phyloP scores from a whole-genome alignment of 2,797 vertebrate genomes.

The Avahi laniger region DNA sequence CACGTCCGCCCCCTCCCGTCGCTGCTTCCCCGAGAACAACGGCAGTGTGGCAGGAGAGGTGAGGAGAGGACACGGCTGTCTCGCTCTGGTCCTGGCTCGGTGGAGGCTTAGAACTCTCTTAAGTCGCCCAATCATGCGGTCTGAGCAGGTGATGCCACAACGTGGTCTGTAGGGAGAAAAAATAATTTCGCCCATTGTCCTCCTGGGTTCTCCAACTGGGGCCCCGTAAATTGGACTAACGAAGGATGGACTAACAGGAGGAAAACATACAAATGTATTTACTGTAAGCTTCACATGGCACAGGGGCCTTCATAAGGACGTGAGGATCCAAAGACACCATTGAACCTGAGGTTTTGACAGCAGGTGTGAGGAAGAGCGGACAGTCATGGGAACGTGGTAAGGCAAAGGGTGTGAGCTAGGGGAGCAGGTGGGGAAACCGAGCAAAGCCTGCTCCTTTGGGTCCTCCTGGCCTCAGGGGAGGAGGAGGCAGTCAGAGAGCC shows the following conservation, averaged over 20 bases:
- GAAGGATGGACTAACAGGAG: not conserved
- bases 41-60: not conserved
- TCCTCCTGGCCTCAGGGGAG: not conserved
- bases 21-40: not conserved
- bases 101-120: no score
- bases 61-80: fast-evolving
- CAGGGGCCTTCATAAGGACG: not conserved
- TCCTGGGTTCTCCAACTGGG: not conserved
- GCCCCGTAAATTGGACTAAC: not conserved
- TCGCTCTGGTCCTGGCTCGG: not conserved
- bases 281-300: not conserved
- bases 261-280: not conserved
- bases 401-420: no score
- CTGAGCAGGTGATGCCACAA: not conserved
- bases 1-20: not conserved
- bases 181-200: not conserved
- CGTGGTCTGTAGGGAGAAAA: fast-evolving
- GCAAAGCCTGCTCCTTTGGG: no score
- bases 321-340: not conserved
- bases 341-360: not conserved
- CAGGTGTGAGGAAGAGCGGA: not conserved
- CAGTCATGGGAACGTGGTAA: fast-evolving
- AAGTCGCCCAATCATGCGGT: fast-evolving
- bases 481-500: no score
- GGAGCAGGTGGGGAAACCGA: fast-evolving